These are phyloP conservation scores for Laupala kohalensis DNA, from an alignment of 1,140 invertebrate species.

Conservation along the genomic window DNA sequence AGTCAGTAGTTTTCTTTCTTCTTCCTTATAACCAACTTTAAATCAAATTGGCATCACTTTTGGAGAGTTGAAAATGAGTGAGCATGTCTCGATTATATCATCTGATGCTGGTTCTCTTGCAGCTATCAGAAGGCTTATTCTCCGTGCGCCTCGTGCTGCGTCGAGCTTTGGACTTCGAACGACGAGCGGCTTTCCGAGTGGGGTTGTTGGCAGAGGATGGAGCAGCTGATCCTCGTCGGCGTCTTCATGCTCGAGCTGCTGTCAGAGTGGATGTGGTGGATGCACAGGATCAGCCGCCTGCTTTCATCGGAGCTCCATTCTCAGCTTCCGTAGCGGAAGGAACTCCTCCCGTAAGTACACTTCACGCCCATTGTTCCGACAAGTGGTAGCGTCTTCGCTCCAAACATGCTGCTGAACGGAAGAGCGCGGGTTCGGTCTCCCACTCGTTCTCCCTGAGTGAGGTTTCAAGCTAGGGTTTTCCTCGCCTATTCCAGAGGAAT, in stretches of 20 bases:
- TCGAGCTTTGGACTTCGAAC: slow-evolving; percentile 57
- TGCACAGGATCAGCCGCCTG: slow-evolving; percentile 67
- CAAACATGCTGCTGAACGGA: too few relatives aligned
- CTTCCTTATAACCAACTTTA: too few relatives aligned
- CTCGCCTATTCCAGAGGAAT: too few relatives aligned
- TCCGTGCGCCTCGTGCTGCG: slow-evolving; percentile 48
- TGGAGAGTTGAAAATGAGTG: too few relatives aligned
- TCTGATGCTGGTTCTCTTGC: background rate
- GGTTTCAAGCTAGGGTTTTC: too few relatives aligned
- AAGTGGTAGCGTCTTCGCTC: too few relatives aligned
- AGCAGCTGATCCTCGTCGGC: slow-evolving; percentile 35
- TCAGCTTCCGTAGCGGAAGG: slow-evolving; percentile 62
- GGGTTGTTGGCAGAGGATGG: slow-evolving; percentile 50
- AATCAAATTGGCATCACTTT: too few relatives aligned
- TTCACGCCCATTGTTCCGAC: background rate
- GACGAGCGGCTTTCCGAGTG: slow-evolving; percentile 53
- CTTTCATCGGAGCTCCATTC: slow-evolving; percentile 64
- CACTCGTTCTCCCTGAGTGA: too few relatives aligned
- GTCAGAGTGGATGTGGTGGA: slow-evolving; percentile 60
- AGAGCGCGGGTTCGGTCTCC: too few relatives aligned
- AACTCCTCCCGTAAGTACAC: slow-evolving; percentile 39
- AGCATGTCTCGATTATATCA: too few relatives aligned
- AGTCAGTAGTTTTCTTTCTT: too few relatives aligned
- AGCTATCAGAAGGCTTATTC: slow-evolving; percentile 53
- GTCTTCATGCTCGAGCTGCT: slow-evolving; percentile 49